Evolutionary conservation across 2,888 invertebrate genomes (phyloP).

Genomic region (Pachliopta kotzebuea): DNA sequence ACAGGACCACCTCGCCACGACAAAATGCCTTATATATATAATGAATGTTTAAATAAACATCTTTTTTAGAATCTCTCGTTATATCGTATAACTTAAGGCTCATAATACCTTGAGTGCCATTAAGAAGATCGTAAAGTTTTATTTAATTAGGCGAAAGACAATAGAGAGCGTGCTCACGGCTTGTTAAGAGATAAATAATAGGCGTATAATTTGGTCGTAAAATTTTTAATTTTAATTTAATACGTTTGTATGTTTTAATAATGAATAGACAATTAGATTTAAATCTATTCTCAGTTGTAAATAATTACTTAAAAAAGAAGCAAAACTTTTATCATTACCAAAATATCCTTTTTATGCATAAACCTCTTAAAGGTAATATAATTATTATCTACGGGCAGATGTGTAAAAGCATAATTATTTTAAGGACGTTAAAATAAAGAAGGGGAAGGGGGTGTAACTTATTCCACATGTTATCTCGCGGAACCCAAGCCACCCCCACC

Average conservation of each 20-base stretch:
- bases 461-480: no score
- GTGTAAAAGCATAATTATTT: no score
- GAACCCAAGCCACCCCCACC: no score
- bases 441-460: no score
- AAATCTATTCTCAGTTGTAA: neutral
- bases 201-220: slow-evolving; percentile 21
- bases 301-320: neutral
- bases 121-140: slow-evolving; percentile 20
- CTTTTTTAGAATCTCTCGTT: slow-evolving; percentile 2
- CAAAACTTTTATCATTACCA: neutral
- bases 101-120: slow-evolving; percentile 4
- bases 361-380: no score
- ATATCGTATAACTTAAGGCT: slow-evolving; percentile 4
- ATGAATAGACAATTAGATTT: slow-evolving; percentile 1
- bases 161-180: slow-evolving; percentile 11
- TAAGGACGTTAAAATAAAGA: no score
- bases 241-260: neutral
- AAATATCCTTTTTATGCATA: no score
- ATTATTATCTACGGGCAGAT: no score
- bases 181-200: slow-evolving; percentile 13
- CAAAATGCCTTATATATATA: slow-evolving; percentile 16
- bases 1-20: slow-evolving; percentile 9
- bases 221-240: slow-evolving; percentile 18
- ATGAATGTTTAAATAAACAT: slow-evolving; percentile 15
- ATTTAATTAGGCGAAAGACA: slow-evolving; percentile 25